Conservation (phyloP, 2,113 vertebrate genomes). For the Archilochus colubris region DNA sequence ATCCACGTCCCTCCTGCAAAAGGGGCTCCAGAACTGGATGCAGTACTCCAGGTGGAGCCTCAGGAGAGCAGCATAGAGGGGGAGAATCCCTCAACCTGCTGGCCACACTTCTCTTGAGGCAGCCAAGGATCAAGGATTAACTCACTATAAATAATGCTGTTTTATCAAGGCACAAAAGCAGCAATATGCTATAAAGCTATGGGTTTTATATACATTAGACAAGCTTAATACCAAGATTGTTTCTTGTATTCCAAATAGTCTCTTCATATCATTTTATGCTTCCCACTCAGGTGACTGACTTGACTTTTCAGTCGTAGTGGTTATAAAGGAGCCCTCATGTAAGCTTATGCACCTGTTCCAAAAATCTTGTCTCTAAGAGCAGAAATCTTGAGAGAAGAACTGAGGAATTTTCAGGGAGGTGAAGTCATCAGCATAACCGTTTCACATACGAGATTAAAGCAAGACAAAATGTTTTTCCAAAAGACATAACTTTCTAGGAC, state of each 20-base stretch:
- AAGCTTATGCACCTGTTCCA: neutral
- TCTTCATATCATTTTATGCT: neutral
- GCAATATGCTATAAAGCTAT: neutral
- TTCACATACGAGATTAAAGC: neutral
- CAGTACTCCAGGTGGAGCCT: too few relatives aligned
- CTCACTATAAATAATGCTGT: accelerated
- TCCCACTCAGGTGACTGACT: neutral
- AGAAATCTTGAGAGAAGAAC: neutral
- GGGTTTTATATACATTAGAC: neutral
- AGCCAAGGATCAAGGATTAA: neutral
- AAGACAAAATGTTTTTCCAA: neutral
- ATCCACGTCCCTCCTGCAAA: too few relatives aligned
- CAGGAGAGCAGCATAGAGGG: too few relatives aligned
- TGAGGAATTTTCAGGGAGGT: neutral
- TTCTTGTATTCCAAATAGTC: neutral
- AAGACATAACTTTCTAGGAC: neutral
- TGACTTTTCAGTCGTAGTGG: neutral
- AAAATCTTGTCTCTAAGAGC: neutral
- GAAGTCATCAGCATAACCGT: neutral
- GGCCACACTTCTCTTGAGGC: too few relatives aligned
- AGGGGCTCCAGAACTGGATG: too few relatives aligned
- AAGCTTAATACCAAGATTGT: neutral
- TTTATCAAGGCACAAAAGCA: neutral
- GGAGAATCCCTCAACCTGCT: too few relatives aligned
- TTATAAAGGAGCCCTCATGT: neutral